Evolutionary conservation across 2,113 vertebrate species (phyloP), one percentile per base, ranked within the genome.

Genomic region (Hucho hucho): DNA sequence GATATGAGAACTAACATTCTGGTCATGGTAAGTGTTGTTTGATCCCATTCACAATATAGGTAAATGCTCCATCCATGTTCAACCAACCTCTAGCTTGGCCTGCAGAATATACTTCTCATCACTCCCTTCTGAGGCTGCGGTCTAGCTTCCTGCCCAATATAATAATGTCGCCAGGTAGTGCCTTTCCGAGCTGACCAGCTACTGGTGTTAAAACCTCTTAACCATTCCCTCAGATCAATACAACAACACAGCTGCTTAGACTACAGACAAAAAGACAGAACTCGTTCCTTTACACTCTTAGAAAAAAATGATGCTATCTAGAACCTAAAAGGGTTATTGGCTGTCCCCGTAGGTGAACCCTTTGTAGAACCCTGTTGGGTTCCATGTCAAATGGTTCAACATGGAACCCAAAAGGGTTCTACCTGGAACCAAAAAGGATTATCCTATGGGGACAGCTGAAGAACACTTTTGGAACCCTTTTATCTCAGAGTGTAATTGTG

Each of bases 21-120:
- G 78, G 71, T 63, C 22, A 12, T 69, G 69, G 70, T 69, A 75
- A 77, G 3, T 80, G 77, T 6, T 59, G 53, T 65, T 63, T 70
- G 47, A 53, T 24, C 24, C 46, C 61, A 74, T 82, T 56, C 49
- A 47, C 75, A 49, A 49, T 49, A 49, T 16, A 13, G 37, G 37
- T 37, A 37, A 37, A 37, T 37, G 12, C 14, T 49, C 4, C 3
- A 4, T 16, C 69, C 53, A 25, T 67, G 65, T 29, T 66, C 28
- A 29, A 29, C 64, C 47, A 49, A 49, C 47, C 47, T 11, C 16
- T 66, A 16, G 26, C 64, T 29, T 16, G 18, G 64, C 25, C 28
- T 66, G 64, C 13, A 66, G 28, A 16, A 66, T 66, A 26, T n/a
- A 16, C 26, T 29, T 66, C 26, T 66, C 28, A 26, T 29, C 13